These are phyloP conservation scores for Synanthedon myopaeformis DNA, from an alignment of 2,888 invertebrate genomes.

Conservation along the genomic window DNA sequence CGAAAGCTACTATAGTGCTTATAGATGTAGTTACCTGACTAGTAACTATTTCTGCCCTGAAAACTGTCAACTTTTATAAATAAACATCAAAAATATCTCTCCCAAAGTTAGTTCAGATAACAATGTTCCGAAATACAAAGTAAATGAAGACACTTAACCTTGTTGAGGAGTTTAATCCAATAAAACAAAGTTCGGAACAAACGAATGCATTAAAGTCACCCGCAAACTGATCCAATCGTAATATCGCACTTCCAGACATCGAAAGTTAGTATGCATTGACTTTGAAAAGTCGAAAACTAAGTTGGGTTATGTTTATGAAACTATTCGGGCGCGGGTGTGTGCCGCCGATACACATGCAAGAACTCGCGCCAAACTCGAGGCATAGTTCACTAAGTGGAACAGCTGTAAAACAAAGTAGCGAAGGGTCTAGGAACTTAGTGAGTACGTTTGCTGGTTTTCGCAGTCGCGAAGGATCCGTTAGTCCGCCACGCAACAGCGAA, in stretches of 20 bases:
- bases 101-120: conserved; percentile 8
- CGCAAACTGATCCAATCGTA: conserved; percentile 67
- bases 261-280: conserved; percentile 71
- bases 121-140: conserved; percentile 20
- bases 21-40: too few relatives aligned
- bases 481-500: conserved; percentile 16
- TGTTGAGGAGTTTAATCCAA: conserved; percentile 55
- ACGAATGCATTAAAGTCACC: conserved; percentile 68
- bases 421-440: conserved; percentile 70
- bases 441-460: conserved; percentile 56
- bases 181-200: conserved; percentile 66
- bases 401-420: conserved; percentile 70
- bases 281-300: conserved; percentile 71
- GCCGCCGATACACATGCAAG: conserved; percentile 68
- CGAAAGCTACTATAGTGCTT: too few relatives aligned
- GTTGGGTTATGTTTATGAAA: conserved; percentile 71
- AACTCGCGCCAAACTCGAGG: conserved; percentile 68
- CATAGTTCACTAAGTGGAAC: conserved; percentile 71
- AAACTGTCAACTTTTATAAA: too few relatives aligned
- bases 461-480: conserved; percentile 38
- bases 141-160: conserved; percentile 52
- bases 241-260: conserved; percentile 67
- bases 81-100: not conserved
- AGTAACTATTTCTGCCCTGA: too few relatives aligned
- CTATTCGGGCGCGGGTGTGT: conserved; percentile 67